Evolutionary conservation across 2,888 invertebrate genomes (phyloP).

Genomic region (Scotopteryx bipunctaria): DNA sequence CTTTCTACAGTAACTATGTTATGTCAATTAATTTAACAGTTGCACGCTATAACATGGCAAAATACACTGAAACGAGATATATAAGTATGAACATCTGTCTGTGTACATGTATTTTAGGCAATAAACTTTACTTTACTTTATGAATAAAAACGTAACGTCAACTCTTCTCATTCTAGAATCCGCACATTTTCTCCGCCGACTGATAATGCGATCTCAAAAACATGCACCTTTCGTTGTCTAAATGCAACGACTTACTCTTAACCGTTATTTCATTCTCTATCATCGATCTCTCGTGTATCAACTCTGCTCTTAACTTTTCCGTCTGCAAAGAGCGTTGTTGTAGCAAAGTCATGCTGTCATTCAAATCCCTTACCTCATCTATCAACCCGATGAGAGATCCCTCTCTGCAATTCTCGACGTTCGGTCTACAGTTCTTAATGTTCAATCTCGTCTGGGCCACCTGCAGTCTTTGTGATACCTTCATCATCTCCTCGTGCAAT

Average conservation of each 20-base stretch:
- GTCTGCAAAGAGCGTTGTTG: slow-evolving; percentile 67
- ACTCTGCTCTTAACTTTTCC: slow-evolving; percentile 64
- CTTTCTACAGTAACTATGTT: too few relatives aligned
- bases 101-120: too few relatives aligned
- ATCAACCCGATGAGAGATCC: slow-evolving; percentile 69
- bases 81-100: too few relatives aligned
- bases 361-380: slow-evolving; percentile 72
- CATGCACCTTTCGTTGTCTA: slow-evolving; percentile 71
- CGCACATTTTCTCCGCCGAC: slow-evolving; percentile 75
- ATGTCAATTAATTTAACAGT: too few relatives aligned
- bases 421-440: slow-evolving; percentile 67
- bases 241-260: slow-evolving; percentile 69
- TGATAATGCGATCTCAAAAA: slow-evolving; percentile 73
- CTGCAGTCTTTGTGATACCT: slow-evolving; percentile 70
- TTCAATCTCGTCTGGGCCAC: slow-evolving; percentile 75
- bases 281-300: slow-evolving; percentile 69
- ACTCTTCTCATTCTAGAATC: slow-evolving; percentile 50
- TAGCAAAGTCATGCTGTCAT: slow-evolving; percentile 70
- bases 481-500: slow-evolving; percentile 70
- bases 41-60: too few relatives aligned
- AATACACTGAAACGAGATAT: too few relatives aligned
- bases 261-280: slow-evolving; percentile 75
- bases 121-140: not conserved
- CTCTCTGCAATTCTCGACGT: slow-evolving; percentile 75
- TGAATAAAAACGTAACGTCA: not conserved